Evolutionary conservation across 2,797 vertebrate genomes (phyloP).

Genomic region (Ptychobarbus kaznakovi): DNA sequence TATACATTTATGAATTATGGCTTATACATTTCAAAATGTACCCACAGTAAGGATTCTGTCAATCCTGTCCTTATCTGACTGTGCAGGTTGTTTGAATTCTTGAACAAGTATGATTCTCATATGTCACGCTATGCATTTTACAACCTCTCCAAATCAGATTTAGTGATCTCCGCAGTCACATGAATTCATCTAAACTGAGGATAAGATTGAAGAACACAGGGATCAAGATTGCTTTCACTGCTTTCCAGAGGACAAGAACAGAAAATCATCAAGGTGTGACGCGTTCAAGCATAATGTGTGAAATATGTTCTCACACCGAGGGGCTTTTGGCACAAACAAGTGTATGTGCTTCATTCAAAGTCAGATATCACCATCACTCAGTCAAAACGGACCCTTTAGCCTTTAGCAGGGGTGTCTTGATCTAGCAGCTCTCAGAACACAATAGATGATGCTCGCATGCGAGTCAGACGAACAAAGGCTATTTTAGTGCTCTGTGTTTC

Average conservation of each 20-base stretch:
- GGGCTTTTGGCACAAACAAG: constrained; percentile 62
- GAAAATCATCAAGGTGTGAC: constrained; percentile 55
- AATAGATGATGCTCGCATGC: constrained; percentile 64
- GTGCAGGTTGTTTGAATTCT: background rate
- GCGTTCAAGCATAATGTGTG: constrained; percentile 66
- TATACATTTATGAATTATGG: background rate
- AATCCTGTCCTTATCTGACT: background rate
- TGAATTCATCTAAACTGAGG: constrained; percentile 50
- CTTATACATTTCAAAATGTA: background rate
- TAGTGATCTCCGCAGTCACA: background rate
- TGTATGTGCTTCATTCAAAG: constrained; percentile 55
- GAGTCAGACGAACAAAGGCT: constrained; percentile 61
- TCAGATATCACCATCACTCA: constrained; percentile 67
- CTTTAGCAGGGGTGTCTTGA: constrained; percentile 63
- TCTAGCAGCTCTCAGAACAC: constrained; percentile 56
- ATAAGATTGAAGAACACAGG: constrained; percentile 33
- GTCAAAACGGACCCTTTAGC: constrained; percentile 59
- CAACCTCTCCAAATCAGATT: background rate
- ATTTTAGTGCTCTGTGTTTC: constrained; percentile 55
- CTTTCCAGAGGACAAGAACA: background rate
- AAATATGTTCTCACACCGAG: constrained; percentile 66
- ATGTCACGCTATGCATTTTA: background rate
- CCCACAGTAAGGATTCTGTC: background rate
- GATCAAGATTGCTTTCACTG: background rate
- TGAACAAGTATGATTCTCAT: background rate